These are phyloP conservation scores for Cybosia mesomella DNA, from an alignment of 2,888 invertebrate genomes.

Conservation along the genomic window DNA sequence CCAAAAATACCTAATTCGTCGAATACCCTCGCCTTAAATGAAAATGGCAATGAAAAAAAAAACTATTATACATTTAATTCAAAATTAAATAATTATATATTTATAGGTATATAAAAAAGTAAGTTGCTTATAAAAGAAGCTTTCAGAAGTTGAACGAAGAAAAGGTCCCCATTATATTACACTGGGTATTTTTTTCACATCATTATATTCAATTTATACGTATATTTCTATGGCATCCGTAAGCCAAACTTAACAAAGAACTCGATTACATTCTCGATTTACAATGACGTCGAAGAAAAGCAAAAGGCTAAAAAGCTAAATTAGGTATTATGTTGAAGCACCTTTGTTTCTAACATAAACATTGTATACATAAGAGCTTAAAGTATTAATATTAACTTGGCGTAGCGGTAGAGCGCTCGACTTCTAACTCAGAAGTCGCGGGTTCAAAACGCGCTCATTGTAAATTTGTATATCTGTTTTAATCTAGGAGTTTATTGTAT, in stretches of 20 bases:
- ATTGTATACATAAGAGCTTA: background rate
- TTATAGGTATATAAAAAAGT: background rate
- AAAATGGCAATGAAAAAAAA: too few species aligned
- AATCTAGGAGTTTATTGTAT: too few species aligned
- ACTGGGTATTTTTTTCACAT: background rate
- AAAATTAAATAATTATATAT: too few species aligned
- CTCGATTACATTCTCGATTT: conserved; percentile 2
- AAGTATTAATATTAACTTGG: too few species aligned
- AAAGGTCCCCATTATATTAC: background rate
- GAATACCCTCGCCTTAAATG: too few species aligned
- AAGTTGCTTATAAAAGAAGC: background rate
- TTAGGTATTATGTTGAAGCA: conserved; percentile 2
- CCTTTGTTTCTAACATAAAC: background rate
- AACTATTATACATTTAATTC: too few species aligned
- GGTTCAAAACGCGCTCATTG: too few species aligned
- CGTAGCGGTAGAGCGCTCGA: too few species aligned
- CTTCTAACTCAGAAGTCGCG: too few species aligned
- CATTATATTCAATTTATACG: background rate
- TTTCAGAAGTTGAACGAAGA: background rate
- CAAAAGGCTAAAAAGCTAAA: background rate
- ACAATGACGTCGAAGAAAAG: background rate
- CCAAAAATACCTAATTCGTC: too few species aligned
- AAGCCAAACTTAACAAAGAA: background rate
- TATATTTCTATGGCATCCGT: background rate
- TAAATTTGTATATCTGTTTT: too few species aligned